Evolutionary conservation across 2,113 vertebrate genomes (phyloP).

Genomic region (Lophius piscatorius): DNA sequence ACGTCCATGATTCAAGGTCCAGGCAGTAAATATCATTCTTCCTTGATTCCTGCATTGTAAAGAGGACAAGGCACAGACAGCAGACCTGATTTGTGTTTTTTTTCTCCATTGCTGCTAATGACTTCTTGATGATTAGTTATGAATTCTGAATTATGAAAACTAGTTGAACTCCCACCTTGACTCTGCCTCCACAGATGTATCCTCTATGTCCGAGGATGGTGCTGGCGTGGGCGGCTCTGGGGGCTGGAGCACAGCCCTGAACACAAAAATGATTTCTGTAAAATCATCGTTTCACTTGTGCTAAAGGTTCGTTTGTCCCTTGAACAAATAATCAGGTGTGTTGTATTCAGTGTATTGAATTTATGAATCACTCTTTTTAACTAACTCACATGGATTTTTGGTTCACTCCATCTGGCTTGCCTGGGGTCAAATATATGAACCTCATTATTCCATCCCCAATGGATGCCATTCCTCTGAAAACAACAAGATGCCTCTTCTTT

Average conservation of each 20-base stretch:
- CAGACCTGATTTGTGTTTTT: neutral
- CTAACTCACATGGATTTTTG: constrained; percentile 82
- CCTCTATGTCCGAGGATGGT: constrained; percentile 86
- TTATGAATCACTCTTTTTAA: no score
- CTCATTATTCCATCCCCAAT: constrained; percentile 97
- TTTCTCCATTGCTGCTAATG: neutral
- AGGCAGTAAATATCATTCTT: constrained; percentile 91
- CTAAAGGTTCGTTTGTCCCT: neutral
- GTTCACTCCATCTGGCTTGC: constrained; percentile 85
- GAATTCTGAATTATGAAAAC: neutral
- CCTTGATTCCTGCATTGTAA: constrained; percentile 87
- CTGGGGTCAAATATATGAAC: constrained; percentile 91
- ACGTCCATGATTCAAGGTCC: constrained; percentile 90
- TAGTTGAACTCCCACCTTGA: constrained; percentile 84
- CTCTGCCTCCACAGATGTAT: constrained; percentile 92
- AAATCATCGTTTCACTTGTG: neutral
- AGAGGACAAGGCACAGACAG: neutral
- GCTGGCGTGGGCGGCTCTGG: constrained; percentile 90
- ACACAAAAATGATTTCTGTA: constrained; percentile 10
- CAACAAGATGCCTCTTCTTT: constrained; percentile 1
- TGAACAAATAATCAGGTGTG: neutral
- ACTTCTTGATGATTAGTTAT: neutral
- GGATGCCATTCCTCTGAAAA: constrained; percentile 86
- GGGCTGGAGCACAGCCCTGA: constrained; percentile 87
- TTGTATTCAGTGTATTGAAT: neutral